Conservation (phyloP, 2,113 vertebrate species). For the Alligator mississippiensis region DNA sequence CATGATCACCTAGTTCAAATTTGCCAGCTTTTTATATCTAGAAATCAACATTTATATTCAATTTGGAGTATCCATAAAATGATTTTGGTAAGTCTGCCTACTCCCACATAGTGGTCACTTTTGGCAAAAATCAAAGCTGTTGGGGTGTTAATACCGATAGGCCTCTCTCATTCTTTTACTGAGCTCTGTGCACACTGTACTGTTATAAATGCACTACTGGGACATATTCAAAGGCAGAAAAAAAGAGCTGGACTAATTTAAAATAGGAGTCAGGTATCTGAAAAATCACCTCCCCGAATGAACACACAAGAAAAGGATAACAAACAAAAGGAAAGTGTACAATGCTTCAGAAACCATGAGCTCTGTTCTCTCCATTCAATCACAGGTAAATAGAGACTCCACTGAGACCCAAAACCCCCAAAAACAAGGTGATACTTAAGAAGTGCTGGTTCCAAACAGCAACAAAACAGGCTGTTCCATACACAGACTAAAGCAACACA, state of each 20-base stretch:
- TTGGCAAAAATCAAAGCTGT: not conserved
- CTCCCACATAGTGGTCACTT: not conserved
- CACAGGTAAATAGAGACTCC: not conserved
- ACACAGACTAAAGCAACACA: not conserved
- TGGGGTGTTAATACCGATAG: not conserved
- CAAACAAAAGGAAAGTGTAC: not conserved
- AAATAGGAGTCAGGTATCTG: not conserved
- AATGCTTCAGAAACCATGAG: not conserved
- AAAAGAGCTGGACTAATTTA: not conserved
- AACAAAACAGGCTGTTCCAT: not conserved
- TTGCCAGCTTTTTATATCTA: too few relatives aligned
- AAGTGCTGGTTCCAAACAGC: not conserved
- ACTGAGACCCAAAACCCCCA: not conserved
- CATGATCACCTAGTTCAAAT: too few relatives aligned
- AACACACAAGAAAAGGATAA: not conserved
- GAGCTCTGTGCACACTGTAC: not conserved
- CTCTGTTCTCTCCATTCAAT: not conserved
- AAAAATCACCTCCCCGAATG: not conserved
- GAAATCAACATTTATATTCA: too few relatives aligned
- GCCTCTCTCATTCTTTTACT: not conserved
- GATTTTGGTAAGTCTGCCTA: not conserved
- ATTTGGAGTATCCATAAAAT: too few relatives aligned
- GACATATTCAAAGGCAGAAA: not conserved
- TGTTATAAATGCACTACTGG: not conserved
- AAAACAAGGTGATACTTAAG: not conserved